Evolutionary conservation across 2,888 invertebrate genomes (phyloP).

Genomic region (Nephrotoma guestfalica): DNA sequence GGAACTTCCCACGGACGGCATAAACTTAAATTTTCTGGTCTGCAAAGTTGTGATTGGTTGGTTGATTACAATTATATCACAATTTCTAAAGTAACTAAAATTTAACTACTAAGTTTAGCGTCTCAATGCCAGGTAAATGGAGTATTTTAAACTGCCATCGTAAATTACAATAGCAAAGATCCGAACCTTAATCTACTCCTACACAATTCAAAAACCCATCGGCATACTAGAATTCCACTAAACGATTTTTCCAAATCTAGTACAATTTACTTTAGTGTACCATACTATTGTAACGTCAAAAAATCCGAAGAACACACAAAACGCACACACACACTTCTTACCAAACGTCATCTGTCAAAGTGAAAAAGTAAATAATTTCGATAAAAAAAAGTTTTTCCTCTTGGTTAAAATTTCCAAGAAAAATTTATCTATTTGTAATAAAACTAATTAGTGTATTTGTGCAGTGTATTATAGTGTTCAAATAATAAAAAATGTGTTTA

Average conservation of each 20-base stretch:
- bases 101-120: too few species aligned
- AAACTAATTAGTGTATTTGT: neutral
- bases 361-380: neutral
- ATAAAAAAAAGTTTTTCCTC: neutral
- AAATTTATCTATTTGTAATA: neutral
- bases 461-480: neutral
- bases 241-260: neutral
- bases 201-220: neutral
- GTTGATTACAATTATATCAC: too few species aligned
- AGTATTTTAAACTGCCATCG: neutral
- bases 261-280: neutral
- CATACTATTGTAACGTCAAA: neutral
- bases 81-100: too few species aligned
- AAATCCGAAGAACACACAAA: neutral
- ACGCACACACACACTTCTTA: neutral
- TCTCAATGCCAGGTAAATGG: too few species aligned
- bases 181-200: neutral
- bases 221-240: neutral
- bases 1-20: too few species aligned
- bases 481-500: neutral
- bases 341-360: neutral
- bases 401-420: neutral
- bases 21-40: too few species aligned
- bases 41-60: too few species aligned
- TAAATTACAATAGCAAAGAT: neutral